phyloP scores from a whole-genome alignment of 2,113 vertebrate genomes.

The Crotophaga sulcirostris region DNA sequence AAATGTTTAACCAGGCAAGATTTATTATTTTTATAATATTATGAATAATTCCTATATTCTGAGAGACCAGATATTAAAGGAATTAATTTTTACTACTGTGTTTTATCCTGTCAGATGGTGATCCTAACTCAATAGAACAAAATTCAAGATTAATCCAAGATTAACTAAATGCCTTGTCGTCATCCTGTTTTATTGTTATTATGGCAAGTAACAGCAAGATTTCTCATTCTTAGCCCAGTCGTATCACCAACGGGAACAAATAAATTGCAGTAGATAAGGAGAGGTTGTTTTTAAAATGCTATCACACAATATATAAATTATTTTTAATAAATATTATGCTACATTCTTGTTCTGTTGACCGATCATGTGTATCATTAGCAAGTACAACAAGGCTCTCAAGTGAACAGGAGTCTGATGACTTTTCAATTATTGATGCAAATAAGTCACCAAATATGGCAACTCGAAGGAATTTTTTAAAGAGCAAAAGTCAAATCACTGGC shows the following conservation, averaged over 20 bases:
- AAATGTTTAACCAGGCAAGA: neutral
- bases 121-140: neutral
- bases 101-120: neutral
- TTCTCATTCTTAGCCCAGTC: neutral
- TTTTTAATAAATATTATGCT: neutral
- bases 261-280: neutral
- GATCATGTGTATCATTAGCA: conserved; percentile 66
- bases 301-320: conserved; percentile 26
- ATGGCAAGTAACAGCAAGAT: neutral
- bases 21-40: neutral
- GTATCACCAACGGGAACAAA: neutral
- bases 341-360: conserved; percentile 49
- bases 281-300: neutral
- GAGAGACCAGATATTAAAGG: neutral
- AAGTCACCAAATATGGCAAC: conserved; percentile 47
- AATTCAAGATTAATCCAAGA: neutral
- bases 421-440: conserved; percentile 73
- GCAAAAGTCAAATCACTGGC: conserved; percentile 55
- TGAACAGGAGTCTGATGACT: conserved; percentile 63
- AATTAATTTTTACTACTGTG: neutral
- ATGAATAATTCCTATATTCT: neutral
- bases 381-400: conserved; percentile 38
- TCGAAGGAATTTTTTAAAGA: conserved; percentile 63
- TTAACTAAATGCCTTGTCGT: neutral
- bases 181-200: neutral